phyloP scores from a whole-genome alignment of 2,888 invertebrate genomes.

The Cheiracanthium punctorium region DNA sequence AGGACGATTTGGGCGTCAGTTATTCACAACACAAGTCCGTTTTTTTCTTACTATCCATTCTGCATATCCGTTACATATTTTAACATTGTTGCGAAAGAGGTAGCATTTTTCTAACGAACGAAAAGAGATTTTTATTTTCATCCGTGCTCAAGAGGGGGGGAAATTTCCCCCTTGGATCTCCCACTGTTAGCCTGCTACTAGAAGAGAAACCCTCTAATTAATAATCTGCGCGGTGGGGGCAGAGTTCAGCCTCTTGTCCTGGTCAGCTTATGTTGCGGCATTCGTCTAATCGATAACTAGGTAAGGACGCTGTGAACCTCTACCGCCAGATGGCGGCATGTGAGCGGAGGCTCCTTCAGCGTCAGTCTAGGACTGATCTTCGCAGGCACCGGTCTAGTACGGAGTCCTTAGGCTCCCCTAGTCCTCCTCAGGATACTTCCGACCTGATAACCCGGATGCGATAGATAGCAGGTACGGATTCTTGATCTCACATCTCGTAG shows the following conservation, averaged over 20 bases:
- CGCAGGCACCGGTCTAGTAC: conserved; percentile 27
- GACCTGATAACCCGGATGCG: conserved; percentile 60
- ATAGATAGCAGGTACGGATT: conserved; percentile 68
- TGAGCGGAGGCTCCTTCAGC: conserved; percentile 14
- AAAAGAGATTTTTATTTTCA: too few relatives aligned
- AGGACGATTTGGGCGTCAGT: too few relatives aligned
- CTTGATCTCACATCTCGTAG: conserved; percentile 19
- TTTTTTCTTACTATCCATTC: too few relatives aligned
- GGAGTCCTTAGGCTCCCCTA: conserved; percentile 50
- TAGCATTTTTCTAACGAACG: too few relatives aligned
- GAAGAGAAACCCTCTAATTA: not conserved
- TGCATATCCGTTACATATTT: too few relatives aligned
- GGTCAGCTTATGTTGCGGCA: conserved; percentile 56
- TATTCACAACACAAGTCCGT: too few relatives aligned
- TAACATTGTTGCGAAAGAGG: too few relatives aligned
- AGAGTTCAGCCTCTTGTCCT: conserved; percentile 13
- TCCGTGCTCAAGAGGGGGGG: too few relatives aligned
- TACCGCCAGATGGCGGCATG: conserved; percentile 62
- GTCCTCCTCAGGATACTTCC: conserved; percentile 57
- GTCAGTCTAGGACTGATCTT: conserved; percentile 36
- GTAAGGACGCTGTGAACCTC: conserved; percentile 38
- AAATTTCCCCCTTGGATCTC: too few relatives aligned
- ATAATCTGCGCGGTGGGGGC: not conserved
- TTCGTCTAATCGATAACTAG: conserved; percentile 49
- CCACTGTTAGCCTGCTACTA: too few relatives aligned